A percentile compares a stretch with the other conserved stretches of the same genome.
These are phyloP conservation scores for Psephotus haematonotus DNA, from an alignment of 2,113 vertebrate genomes.

Conservation along the genomic window DNA sequence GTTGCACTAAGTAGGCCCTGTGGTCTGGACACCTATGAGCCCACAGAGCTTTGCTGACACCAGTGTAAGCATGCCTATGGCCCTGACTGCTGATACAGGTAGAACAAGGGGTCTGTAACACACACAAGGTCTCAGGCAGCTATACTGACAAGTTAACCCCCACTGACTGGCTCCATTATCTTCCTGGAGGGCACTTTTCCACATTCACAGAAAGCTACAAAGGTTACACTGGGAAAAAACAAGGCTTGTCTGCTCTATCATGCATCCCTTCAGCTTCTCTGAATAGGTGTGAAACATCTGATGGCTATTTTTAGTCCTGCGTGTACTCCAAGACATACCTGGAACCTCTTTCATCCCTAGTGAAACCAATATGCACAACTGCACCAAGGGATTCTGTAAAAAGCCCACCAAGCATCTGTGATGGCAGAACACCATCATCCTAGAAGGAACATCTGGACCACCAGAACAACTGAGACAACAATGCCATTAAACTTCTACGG, in stretches of 20 bases:
- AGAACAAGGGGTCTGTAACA: background rate
- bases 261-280: background rate
- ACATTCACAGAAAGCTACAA: background rate
- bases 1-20: background rate
- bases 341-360: background rate
- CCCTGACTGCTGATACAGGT: background rate
- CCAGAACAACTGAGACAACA: background rate
- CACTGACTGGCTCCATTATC: background rate
- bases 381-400: background rate
- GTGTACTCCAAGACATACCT: background rate
- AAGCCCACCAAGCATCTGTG: background rate
- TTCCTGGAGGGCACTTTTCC: background rate
- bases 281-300: background rate
- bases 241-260: background rate
- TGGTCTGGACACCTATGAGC: background rate
- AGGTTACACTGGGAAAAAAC: background rate
- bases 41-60: background rate
- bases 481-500: background rate
- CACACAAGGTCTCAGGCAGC: background rate
- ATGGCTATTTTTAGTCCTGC: background rate
- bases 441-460: background rate
- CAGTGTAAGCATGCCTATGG: no score
- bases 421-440: background rate
- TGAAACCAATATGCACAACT: background rate
- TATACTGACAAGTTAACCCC: background rate